Conservation (phyloP, 2,113 vertebrate genomes). For the Sphyrna mokarran region DNA sequence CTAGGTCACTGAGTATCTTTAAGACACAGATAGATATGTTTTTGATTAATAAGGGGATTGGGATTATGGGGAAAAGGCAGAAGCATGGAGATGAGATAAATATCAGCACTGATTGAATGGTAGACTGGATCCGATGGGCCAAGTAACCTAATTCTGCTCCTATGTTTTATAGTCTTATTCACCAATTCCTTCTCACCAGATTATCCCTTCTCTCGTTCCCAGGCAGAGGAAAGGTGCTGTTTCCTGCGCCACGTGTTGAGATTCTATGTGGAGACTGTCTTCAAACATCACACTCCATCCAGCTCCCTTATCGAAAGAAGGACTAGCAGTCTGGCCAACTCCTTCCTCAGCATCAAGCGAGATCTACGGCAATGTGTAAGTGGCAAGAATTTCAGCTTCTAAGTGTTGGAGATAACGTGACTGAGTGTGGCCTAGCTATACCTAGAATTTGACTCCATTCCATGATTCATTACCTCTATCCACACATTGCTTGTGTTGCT, state of each 20-base stretch:
- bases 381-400: neutral
- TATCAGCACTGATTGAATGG: no score
- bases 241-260: slow-evolving; percentile 64
- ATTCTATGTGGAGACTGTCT: slow-evolving; percentile 82
- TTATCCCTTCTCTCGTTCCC: slow-evolving; percentile 9
- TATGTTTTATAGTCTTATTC: no score
- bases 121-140: no score
- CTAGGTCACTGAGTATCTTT: no score
- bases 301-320: slow-evolving; percentile 50
- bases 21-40: no score
- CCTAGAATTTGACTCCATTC: neutral
- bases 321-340: slow-evolving; percentile 68
- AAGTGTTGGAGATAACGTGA: neutral
- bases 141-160: no score
- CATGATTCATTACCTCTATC: neutral
- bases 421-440: neutral
- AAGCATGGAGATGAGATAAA: no score
- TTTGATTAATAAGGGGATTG: no score
- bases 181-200: neutral
- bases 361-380: slow-evolving; percentile 70
- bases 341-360: slow-evolving; percentile 66
- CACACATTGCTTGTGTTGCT: neutral
- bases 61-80: no score
- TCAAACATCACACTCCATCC: slow-evolving; percentile 60
- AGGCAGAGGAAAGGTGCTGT: slow-evolving; percentile 74